Conservation (phyloP, 1,140 invertebrate species). For the Carcinoscorpius rotundicauda region DNA sequence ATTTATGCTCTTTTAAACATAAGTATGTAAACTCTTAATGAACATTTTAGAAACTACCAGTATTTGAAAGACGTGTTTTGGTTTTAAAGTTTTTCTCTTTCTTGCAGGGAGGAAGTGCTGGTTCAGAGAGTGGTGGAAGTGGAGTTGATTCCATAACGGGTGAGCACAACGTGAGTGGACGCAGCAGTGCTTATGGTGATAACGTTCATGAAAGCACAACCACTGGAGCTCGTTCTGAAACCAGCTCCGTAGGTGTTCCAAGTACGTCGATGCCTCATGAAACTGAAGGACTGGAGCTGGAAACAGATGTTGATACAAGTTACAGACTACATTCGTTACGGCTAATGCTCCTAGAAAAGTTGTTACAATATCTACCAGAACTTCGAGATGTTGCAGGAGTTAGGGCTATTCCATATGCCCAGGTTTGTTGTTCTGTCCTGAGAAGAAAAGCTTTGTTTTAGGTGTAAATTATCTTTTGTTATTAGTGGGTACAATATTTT, state of each 20-base stretch:
- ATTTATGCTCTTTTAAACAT: too few relatives aligned
- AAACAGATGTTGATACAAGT: slow-evolving; percentile 28
- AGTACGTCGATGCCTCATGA: slow-evolving; percentile 29
- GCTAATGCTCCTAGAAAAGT: slow-evolving; percentile 49
- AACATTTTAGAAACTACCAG: neutral
- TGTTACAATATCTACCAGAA: slow-evolving; percentile 48
- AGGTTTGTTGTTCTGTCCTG: slow-evolving; percentile 39
- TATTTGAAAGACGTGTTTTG: neutral
- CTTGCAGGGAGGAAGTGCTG: slow-evolving; percentile 42
- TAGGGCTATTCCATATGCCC: slow-evolving; percentile 76
- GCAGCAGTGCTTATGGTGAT: slow-evolving; percentile 76
- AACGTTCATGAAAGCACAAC: slow-evolving; percentile 38
- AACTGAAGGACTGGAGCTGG: slow-evolving; percentile 27
- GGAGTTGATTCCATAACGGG: slow-evolving; percentile 81
- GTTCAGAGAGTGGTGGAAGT: slow-evolving; percentile 67
- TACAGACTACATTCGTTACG: slow-evolving; percentile 47
- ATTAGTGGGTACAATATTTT: too few relatives aligned
- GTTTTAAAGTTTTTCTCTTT: neutral
- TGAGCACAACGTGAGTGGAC: slow-evolving; percentile 61
- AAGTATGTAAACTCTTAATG: neutral
- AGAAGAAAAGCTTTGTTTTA: too few relatives aligned
- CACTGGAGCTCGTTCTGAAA: slow-evolving; percentile 39
- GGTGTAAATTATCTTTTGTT: too few relatives aligned
- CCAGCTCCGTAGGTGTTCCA: slow-evolving; percentile 41
- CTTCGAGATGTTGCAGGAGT: slow-evolving; percentile 55